A percentile compares a stretch with the other conserved stretches of the same genome.
phyloP scores from a whole-genome alignment of 1,140 invertebrate species.

The Littorina saxatilis region DNA sequence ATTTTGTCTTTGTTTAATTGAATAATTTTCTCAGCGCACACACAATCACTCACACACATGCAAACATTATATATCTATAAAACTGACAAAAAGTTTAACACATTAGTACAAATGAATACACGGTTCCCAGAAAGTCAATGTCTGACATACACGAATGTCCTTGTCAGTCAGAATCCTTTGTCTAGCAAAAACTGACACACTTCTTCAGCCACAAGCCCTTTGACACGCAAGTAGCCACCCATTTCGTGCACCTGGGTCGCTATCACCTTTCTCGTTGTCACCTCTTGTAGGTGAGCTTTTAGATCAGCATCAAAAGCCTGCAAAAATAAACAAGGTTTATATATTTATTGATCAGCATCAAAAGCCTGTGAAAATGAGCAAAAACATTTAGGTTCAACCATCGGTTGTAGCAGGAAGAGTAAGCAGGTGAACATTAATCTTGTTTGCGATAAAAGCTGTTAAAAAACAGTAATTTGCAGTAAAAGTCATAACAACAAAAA shows the following conservation, averaged over 20 bases:
- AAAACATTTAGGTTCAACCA: background rate
- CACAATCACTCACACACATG: too few species aligned
- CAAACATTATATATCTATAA: too few species aligned
- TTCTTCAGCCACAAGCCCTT: slow-evolving; percentile 85
- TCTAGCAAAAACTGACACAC: slow-evolving; percentile 83
- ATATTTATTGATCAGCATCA: background rate
- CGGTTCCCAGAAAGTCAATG: too few species aligned
- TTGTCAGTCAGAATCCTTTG: slow-evolving; percentile 81
- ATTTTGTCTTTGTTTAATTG: too few species aligned
- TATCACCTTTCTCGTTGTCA: slow-evolving; percentile 76
- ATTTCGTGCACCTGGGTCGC: slow-evolving; percentile 88
- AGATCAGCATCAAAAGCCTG: slow-evolving; percentile 84
- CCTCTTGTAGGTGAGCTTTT: slow-evolving; percentile 80
- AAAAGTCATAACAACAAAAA: too few species aligned
- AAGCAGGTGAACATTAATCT: background rate
- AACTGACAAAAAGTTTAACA: too few species aligned
- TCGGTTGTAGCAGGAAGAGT: background rate
- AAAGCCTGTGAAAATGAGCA: background rate
- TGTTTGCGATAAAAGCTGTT: too few species aligned
- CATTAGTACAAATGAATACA: too few species aligned
- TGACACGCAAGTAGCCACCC: slow-evolving; percentile 82
- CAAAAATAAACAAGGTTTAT: slow-evolving; percentile 44
- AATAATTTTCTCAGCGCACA: too few species aligned
- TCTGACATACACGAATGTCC: too few species aligned
- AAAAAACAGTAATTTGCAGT: too few species aligned